Conservation (phyloP, 2,113 vertebrate genomes). For the Takifugu flavidus region DNA sequence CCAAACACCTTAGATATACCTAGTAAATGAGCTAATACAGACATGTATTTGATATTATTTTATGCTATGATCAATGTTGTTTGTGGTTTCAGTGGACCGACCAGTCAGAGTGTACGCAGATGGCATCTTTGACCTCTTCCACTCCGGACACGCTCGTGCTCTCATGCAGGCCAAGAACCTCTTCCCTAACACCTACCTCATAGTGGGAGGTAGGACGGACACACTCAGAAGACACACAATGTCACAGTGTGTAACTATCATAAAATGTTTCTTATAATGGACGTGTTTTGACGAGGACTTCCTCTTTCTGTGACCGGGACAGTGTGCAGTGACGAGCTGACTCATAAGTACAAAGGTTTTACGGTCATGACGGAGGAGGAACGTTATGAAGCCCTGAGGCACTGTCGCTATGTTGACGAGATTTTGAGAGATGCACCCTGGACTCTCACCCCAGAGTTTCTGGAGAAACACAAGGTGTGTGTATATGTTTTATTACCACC, state of each 20-base stretch:
- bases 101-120: slow-evolving; percentile 97
- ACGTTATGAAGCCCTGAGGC: slow-evolving; percentile 92
- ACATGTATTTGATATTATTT: not conserved
- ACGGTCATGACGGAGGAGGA: slow-evolving; percentile 97
- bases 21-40: too few species aligned
- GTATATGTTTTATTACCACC: not conserved
- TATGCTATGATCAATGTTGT: slow-evolving; percentile 30
- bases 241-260: not conserved
- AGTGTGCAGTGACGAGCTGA: slow-evolving; percentile 98
- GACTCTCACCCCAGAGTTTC: slow-evolving; percentile 92
- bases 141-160: slow-evolving; percentile 94
- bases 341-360: slow-evolving; percentile 97
- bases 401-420: slow-evolving; percentile 97
- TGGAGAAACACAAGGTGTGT: slow-evolving; percentile 93
- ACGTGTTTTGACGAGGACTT: not conserved
- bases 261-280: not conserved
- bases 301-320: not conserved
- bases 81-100: slow-evolving; percentile 82
- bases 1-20: too few species aligned
- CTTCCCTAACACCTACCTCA: slow-evolving; percentile 96
- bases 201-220: slow-evolving; percentile 91
- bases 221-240: slow-evolving; percentile 2
- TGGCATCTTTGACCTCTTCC: slow-evolving; percentile 99
- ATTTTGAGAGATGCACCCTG: slow-evolving; percentile 95
- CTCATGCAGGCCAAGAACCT: slow-evolving; percentile 99